phyloP scores from a whole-genome alignment of 2,888 invertebrate species.

The Hirudinaria manillensis region DNA sequence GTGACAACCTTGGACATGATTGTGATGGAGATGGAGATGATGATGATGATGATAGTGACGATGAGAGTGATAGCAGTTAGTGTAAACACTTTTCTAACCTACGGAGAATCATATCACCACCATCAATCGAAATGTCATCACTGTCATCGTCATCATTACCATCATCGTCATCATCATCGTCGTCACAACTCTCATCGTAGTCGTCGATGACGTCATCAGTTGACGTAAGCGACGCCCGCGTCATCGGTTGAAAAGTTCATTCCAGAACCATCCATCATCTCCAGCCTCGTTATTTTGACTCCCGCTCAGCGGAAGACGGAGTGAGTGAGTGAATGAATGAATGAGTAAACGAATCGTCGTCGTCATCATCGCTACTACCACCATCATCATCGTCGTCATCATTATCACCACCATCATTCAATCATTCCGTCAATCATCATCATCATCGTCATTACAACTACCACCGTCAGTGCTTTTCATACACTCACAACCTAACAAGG shows the following conservation, averaged over 20 bases:
- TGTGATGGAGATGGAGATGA: background rate
- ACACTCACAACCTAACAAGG: background rate
- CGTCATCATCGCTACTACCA: conserved; percentile 29
- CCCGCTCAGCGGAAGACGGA: too few relatives aligned
- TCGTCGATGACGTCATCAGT: background rate
- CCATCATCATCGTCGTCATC: conserved; percentile 31
- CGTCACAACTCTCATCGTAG: background rate
- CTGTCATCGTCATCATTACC: background rate
- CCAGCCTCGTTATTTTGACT: too few relatives aligned
- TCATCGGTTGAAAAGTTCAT: too few relatives aligned
- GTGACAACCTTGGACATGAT: background rate
- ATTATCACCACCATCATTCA: conserved; percentile 33
- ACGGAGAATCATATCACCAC: background rate
- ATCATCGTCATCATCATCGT: background rate
- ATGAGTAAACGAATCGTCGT: too few relatives aligned
- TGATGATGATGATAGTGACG: conserved; percentile 20
- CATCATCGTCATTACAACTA: conserved; percentile 15
- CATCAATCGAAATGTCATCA: background rate
- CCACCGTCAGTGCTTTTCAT: background rate
- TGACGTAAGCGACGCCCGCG: too few relatives aligned
- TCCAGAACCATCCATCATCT: too few relatives aligned
- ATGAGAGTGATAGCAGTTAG: conserved; percentile 13
- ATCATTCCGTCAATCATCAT: conserved; percentile 28
- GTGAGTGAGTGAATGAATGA: too few relatives aligned
- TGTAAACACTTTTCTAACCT: background rate